These are phyloP conservation scores for Passer domesticus DNA, from an alignment of 2,113 vertebrate species.

Conservation along the genomic window DNA sequence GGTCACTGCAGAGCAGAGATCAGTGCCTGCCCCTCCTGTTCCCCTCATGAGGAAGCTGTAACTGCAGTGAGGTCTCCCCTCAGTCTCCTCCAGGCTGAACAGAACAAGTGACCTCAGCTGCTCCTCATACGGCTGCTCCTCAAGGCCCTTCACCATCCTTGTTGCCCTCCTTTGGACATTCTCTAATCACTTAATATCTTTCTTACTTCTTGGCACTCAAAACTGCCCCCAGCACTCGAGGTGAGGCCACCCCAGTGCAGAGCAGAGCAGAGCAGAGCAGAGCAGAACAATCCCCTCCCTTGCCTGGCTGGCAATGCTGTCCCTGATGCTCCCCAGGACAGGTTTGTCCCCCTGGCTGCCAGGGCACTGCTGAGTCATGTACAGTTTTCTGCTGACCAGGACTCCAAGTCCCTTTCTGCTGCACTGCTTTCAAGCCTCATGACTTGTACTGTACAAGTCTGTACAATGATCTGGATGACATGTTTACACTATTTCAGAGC, in stretches of 20 bases:
- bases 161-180: background rate
- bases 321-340: background rate
- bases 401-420: fast-evolving
- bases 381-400: fast-evolving
- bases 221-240: fast-evolving
- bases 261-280: background rate
- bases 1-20: background rate
- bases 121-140: fast-evolving
- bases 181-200: fast-evolving
- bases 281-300: background rate
- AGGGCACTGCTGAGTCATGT: background rate
- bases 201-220: background rate
- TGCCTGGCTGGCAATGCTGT: fast-evolving
- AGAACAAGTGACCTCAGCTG: fast-evolving
- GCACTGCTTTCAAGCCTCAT: background rate
- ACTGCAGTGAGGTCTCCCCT: background rate
- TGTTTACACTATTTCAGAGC: background rate
- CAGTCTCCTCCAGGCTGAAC: background rate
- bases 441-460: background rate
- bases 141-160: background rate
- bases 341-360: background rate
- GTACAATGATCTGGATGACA: background rate
- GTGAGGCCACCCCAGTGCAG: fast-evolving
- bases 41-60: fast-evolving
- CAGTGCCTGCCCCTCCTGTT: background rate